phyloP scores from a whole-genome alignment of 2,113 vertebrate species.

The Chitala chitala region DNA sequence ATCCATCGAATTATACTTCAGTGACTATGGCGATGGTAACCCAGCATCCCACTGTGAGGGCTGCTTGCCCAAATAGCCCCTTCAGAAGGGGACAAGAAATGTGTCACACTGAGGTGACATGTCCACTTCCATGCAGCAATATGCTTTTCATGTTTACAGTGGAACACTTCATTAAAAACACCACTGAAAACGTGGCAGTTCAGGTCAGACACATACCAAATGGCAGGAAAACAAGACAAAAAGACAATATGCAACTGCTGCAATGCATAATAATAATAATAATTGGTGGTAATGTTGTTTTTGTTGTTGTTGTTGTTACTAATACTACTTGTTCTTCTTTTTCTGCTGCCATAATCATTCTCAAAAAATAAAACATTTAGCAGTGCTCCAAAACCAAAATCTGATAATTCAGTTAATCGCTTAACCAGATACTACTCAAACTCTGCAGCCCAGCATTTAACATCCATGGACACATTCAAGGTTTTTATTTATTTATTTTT shows the following conservation, averaged over 20 bases:
- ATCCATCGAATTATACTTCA: slow-evolving; percentile 2
- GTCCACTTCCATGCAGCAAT: neutral
- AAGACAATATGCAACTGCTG: neutral
- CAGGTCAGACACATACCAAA: neutral
- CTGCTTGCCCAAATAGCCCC: neutral
- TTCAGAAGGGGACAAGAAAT: slow-evolving; percentile 7
- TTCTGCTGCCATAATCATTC: too few relatives aligned
- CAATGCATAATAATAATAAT: neutral
- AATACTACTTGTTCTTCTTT: too few relatives aligned
- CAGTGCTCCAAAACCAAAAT: too few relatives aligned
- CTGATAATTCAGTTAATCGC: too few relatives aligned
- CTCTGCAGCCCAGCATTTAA: too few relatives aligned
- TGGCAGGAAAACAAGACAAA: neutral
- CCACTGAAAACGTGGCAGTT: neutral
- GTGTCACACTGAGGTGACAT: neutral
- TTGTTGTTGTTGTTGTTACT: too few relatives aligned
- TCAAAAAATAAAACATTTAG: too few relatives aligned
- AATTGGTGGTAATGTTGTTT: neutral
- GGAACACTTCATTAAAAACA: neutral
- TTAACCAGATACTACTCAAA: too few relatives aligned
- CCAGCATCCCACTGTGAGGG: neutral
- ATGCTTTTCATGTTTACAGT: neutral
- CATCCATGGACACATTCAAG: too few relatives aligned
- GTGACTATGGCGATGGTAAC: slow-evolving; percentile 12
- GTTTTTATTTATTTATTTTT: too few relatives aligned